These are phyloP conservation scores for Alethe diademata DNA, from an alignment of 2,113 vertebrate genomes.

Conservation along the genomic window DNA sequence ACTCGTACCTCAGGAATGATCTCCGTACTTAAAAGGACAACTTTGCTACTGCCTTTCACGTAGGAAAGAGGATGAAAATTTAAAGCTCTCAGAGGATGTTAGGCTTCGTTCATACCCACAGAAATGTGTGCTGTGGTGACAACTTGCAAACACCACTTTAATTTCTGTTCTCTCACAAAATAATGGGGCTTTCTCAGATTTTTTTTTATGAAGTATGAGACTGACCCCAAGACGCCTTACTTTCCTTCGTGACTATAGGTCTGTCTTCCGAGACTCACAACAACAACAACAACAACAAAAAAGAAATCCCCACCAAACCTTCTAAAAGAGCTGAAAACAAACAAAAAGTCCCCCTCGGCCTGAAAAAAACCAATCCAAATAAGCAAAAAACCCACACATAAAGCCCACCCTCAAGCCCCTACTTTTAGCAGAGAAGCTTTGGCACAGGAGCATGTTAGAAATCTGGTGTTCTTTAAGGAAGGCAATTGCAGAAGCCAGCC, in stretches of 20 bases:
- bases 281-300: neutral
- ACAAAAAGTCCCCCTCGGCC: neutral
- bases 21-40: neutral
- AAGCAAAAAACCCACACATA: fast-evolving
- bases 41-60: neutral
- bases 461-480: neutral
- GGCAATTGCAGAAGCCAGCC: neutral
- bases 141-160: neutral
- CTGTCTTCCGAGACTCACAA: neutral
- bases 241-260: neutral
- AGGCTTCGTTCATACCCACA: neutral
- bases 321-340: neutral
- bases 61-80: neutral
- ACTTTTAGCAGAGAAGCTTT: neutral
- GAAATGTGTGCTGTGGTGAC: neutral
- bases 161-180: neutral
- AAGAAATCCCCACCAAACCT: neutral
- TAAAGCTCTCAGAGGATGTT: neutral
- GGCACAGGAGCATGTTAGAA: neutral
- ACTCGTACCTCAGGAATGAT: neutral
- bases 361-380: neutral
- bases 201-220: neutral
- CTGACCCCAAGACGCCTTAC: neutral
- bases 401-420: neutral
- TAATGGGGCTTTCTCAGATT: neutral